Base-by-base conservation (phyloP, 2,888 invertebrate genomes). In the Cheilosia vernalis region DNA sequence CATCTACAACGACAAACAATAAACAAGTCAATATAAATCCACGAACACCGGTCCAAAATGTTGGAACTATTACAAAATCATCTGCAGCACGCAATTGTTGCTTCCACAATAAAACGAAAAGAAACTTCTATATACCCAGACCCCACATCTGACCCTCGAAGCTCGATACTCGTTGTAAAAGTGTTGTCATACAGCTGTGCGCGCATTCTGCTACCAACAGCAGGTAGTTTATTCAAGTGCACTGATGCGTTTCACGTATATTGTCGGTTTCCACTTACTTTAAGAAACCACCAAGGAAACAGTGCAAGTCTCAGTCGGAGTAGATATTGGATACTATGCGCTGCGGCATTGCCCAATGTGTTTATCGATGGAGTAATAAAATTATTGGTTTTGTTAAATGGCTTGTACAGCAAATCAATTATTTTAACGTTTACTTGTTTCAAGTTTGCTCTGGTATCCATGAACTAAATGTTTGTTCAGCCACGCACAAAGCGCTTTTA, bases 1-100 rank as follows among this genome's bases (percentile, higher is more conserved):
- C 92, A 92, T 92, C 92, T 92, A 87, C 13, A 88, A 89, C 53
- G 27, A 7, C 37, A 80, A 21, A 49, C 15, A 33, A 55, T 69
- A 30, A 19, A 42, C 27, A 44, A 10, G 2, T 61, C 24, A 63
- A 60, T 64, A 56, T 58, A 63, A n/a, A 44, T 30, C 47, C 7
- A 19, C 19, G 9, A 47, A 17, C 3, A 9, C 6, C 21, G 7
- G 9, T 6, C 6, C 7, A 17, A 17, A 10, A 10, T 4, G 49
- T 15, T 21, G 9, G 10, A 51, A 27, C n/a, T 10, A 61, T 82
- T 82, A 24, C 77, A 66, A 56, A 73, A 83, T 37, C 37, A 63
- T 67, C 55, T 55, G 4, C 60, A 40, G 21, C 78, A 78, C 37
- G 83, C 66, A 49, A 82, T 70, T 67, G 19, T 51, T 58, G 42